phyloP scores from a whole-genome alignment of 2,797 vertebrate species.

The Kryptopterus vitreolus region DNA sequence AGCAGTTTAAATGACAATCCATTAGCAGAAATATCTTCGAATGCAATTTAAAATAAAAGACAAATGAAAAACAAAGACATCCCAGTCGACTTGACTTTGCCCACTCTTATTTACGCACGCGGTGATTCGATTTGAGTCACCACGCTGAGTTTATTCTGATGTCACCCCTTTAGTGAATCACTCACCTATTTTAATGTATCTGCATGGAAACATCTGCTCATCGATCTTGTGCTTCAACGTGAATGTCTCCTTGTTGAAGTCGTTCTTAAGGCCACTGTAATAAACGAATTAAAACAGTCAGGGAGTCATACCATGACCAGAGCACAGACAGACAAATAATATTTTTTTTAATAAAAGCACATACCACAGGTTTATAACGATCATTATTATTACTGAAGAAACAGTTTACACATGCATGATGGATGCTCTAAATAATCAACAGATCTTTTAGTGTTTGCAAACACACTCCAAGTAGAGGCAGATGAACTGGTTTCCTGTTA shows the following conservation, averaged over 20 bases:
- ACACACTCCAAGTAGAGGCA: background rate
- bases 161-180: background rate
- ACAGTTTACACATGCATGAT: background rate
- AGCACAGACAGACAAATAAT: background rate
- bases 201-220: slow-evolving; percentile 99
- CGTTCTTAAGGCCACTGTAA: slow-evolving; percentile 96
- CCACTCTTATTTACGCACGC: background rate
- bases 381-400: no score
- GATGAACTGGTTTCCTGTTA: background rate
- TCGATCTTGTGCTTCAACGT: slow-evolving; percentile 99
- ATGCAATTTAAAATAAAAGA: background rate
- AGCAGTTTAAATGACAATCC: background rate
- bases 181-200: slow-evolving; percentile 99
- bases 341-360: background rate
- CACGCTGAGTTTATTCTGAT: slow-evolving; percentile 3
- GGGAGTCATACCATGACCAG: slow-evolving; percentile 9
- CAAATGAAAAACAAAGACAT: background rate
- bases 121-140: slow-evolving; percentile 14
- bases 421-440: background rate
- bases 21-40: background rate
- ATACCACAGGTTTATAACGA: background rate
- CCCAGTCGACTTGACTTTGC: background rate
- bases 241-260: slow-evolving; percentile 99
- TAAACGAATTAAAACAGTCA: slow-evolving; percentile 1
- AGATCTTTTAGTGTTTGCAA: background rate